A percentile compares a stretch with the other conserved stretches of the same genome.
phyloP scores from a whole-genome alignment of 2,797 vertebrate species.

The Poecilia wingei region DNA sequence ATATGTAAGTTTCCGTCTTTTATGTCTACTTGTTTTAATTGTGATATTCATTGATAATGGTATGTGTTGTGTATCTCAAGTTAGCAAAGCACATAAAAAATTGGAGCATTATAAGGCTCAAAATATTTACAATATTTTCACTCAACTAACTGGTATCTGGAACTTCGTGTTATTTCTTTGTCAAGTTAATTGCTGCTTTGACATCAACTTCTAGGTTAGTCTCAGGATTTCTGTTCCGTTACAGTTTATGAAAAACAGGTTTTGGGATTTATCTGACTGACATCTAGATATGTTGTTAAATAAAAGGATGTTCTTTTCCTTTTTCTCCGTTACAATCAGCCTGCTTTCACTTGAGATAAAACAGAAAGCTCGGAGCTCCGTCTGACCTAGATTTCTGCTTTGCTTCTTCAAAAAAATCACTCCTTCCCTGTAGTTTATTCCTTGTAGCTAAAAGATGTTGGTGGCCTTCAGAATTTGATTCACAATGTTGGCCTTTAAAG shows the following conservation, averaged over 20 bases:
- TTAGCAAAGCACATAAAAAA: neutral
- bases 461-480: neutral
- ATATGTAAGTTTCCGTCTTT: slow-evolving; percentile 54
- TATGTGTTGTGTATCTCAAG: neutral
- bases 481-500: slow-evolving; percentile 8
- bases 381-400: slow-evolving; percentile 60
- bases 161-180: neutral
- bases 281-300: neutral
- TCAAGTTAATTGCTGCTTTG: neutral
- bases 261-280: neutral
- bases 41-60: neutral
- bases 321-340: slow-evolving; percentile 3
- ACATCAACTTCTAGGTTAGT: neutral
- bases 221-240: neutral
- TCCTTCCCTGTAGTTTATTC: neutral
- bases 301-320: neutral
- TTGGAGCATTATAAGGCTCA: slow-evolving; percentile 2
- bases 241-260: neutral
- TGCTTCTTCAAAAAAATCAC: neutral
- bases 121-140: neutral
- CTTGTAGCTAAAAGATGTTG: slow-evolving; percentile 33
- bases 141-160: neutral
- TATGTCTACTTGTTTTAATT: neutral
- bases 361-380: slow-evolving; percentile 45
- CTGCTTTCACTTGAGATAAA: slow-evolving; percentile 30